Conservation (phyloP, 2,113 vertebrate genomes). For the Catharus fuscescens region DNA sequence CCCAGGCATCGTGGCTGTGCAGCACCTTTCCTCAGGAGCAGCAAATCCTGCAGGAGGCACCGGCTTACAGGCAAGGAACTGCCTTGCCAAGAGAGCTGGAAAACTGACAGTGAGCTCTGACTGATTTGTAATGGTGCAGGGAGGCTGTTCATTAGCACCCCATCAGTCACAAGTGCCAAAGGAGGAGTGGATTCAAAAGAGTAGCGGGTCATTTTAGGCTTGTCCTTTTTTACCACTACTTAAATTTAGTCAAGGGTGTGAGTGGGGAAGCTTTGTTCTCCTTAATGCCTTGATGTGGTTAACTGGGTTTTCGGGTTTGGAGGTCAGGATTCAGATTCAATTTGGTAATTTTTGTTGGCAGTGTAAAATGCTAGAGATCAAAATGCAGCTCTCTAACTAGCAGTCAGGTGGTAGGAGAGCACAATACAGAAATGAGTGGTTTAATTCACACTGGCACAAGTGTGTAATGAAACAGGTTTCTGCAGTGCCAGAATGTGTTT, state of each 20-base stretch:
- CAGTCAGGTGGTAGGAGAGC: background rate
- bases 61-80: fast-evolving
- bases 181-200: background rate
- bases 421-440: background rate
- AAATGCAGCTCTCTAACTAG: background rate
- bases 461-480: background rate
- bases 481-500: background rate
- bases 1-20: fast-evolving
- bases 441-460: background rate
- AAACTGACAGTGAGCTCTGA: background rate
- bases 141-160: background rate
- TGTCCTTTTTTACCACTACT: background rate
- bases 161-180: background rate
- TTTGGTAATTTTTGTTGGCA: background rate
- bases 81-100: background rate
- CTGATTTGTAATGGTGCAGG: background rate
- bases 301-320: background rate
- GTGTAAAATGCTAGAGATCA: background rate
- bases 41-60: background rate
- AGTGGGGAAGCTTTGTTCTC: background rate
- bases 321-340: background rate
- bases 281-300: background rate
- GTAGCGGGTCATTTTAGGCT: background rate
- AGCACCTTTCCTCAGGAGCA: background rate
- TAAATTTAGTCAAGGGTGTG: background rate